Evolutionary conservation across 2,113 vertebrate species (phyloP), one percentile per base, ranked within the genome.

Genomic region (Centrocercus urophasianus): DNA sequence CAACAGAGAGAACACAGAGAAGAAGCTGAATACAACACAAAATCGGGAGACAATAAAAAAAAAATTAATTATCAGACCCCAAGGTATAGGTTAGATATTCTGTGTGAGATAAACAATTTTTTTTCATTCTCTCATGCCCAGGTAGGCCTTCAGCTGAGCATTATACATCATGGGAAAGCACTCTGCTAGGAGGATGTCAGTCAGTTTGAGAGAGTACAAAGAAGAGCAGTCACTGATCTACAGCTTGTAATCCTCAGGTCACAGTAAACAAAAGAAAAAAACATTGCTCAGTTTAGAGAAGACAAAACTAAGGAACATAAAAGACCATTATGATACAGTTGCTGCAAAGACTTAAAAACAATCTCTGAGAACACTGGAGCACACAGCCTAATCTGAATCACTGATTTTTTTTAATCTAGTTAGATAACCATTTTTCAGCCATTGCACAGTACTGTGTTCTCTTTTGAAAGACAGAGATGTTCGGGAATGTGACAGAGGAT

Each of bases 41-140:
- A 90, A 86, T 50, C 83, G 86, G 13, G 27, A 86, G 11, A 16
- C 42, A 74, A 90, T 70, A n/a, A 64, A 78, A 83, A 90, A 90
- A 47, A 48, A 77, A 54, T 20, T 70, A 88, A 92, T 85, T 81
- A 90, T 22, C 11, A 86, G 59, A 63, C 3, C 19, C 48, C 50
- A 47, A 74, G 6, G 1, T 2, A 0, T 13, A 66, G 56, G 32
- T 3, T 32, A 59, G 20, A 83, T 90, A 54, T 36, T 71, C 42
- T 28, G 50, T 32, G 13, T 28, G 47, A 81, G 57, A 60, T 38
- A 76, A 88, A 65, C 15, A 7, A 81, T 52, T 93, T 30, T 59
- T 38, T 77, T 92, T 86, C 18, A 60, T 13, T 83, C 73, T 48
- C 19, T 7, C 6, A 3, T 71, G 28, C 18, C 27, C 36, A 17